Conservation (phyloP, 2,888 invertebrate genomes). For the Andrena hattorfiana region DNA sequence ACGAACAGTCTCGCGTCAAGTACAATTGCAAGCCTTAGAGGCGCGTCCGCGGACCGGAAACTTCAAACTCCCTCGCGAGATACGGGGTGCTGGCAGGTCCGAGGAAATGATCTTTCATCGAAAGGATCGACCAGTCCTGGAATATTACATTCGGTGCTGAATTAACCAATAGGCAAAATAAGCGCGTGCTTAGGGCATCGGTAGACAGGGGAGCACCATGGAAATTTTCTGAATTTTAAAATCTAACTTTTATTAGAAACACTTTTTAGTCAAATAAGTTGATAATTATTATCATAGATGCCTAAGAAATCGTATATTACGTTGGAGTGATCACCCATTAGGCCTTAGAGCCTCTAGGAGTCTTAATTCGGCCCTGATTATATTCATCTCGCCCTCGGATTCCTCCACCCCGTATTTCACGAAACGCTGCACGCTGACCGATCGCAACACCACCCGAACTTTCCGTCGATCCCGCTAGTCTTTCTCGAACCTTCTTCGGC, state of each 20-base stretch:
- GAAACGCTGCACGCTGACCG: constrained; percentile 42
- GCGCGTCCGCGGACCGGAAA: constrained; percentile 23
- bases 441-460: constrained; percentile 19
- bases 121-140: not conserved
- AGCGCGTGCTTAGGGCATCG: no score
- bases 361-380: not conserved
- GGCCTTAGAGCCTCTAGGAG: not conserved
- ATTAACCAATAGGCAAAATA: no score
- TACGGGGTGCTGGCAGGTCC: constrained; percentile 30
- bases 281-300: no score
- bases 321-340: no score
- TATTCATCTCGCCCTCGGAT: not conserved
- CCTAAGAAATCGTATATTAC: no score
- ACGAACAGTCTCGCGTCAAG: constrained; percentile 30
- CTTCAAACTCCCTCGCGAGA: constrained; percentile 48
- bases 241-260: no score
- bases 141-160: no score
- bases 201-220: no score
- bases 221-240: no score
- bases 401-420: constrained; percentile 35
- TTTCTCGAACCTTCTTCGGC: constrained; percentile 33
- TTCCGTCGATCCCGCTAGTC: constrained; percentile 22
- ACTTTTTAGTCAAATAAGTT: no score
- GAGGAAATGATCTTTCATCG: constrained; percentile 8
- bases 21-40: constrained; percentile 33